These are phyloP conservation scores for Epizoanthus illoricatus DNA, from an alignment of 92 coral and sea anemone species.

Conservation along the genomic window DNA sequence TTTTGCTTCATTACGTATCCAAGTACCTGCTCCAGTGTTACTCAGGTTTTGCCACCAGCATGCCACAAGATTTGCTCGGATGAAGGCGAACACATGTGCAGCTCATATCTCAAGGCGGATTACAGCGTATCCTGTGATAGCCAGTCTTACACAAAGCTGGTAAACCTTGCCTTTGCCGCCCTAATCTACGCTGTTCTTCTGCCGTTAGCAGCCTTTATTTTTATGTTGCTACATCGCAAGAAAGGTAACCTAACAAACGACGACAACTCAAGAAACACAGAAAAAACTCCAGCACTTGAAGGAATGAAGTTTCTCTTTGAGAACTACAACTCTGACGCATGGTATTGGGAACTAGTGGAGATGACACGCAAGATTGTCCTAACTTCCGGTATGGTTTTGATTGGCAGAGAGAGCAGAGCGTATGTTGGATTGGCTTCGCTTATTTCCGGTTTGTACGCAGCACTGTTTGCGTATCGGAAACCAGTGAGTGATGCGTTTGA, in stretches of 20 bases:
- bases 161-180: slow-evolving; percentile 39
- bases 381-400: slow-evolving; percentile 57
- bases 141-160: slow-evolving; percentile 36
- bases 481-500: slow-evolving; percentile 58
- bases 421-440: slow-evolving; percentile 56
- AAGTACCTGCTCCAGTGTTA: slow-evolving; percentile 56
- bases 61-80: slow-evolving; percentile 61
- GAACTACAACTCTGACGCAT: slow-evolving; percentile 54
- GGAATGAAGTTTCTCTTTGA: slow-evolving; percentile 58
- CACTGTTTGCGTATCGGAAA: slow-evolving; percentile 54
- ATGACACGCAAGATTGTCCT: slow-evolving; percentile 52
- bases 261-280: not conserved
- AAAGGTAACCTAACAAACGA: slow-evolving; percentile 13
- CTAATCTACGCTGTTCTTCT: slow-evolving; percentile 36
- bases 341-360: slow-evolving; percentile 67
- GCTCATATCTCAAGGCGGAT: slow-evolving; percentile 63
- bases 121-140: slow-evolving; percentile 58
- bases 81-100: slow-evolving; percentile 31
- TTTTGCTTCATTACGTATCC: slow-evolving; percentile 61
- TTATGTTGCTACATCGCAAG: slow-evolving; percentile 39
- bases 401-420: slow-evolving; percentile 62
- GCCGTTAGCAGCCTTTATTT: slow-evolving; percentile 7
- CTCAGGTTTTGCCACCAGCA: slow-evolving; percentile 54
- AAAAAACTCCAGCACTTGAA: slow-evolving; percentile 8
- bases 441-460: slow-evolving; percentile 56